Evolutionary conservation across 2,888 invertebrate genomes (phyloP), one percentile per base, ranked within the genome.

Genomic region (Colletes collaris): DNA sequence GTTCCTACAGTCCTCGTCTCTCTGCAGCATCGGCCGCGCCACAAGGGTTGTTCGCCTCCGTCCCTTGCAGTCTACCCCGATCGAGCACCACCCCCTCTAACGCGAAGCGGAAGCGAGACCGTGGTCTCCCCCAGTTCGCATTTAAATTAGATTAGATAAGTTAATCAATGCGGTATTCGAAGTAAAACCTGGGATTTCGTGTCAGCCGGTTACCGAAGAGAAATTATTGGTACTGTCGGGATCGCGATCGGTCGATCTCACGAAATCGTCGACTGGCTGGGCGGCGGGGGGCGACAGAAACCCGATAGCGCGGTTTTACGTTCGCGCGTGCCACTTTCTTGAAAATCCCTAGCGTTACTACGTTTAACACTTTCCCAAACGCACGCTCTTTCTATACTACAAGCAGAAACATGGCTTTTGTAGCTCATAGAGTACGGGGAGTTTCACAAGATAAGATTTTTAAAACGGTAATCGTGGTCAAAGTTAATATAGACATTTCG

Each of bases 61-160:
- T 68, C 67, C 68, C 67, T 56, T 66, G 74, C 63, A 52, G 63
- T 58, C 59, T 50, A 59, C 50, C 50, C 68, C 60, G 55, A 19
- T 50, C 58, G n/a, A 11, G 8, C n/a, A 8, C 40, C 71, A 44
- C 37, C 69, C 8, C 44, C 10, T 11, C 62, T 8, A 16, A 27
- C 46, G 65, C 44, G n/a, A 44, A 49, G 68, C 62, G 64, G 69
- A 59, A 70, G 65, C 74, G 78, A 79, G 77, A 72, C 56, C 13
- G 67, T 50, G 68, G 63, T 44, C 72, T 13, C 46, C 58, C 16
- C 40, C 49, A 7, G 86, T 87, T 86, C 88, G 89, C 89, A 91
- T 92, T 91, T 90, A 91, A 92, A 92, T 92, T 92, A 90, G 91
- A 92, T 92, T 91, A 92, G 92, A 92, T 92, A 92, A 92, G 92